These are phyloP conservation scores for Drosophila simulans DNA, from an alignment of 1,140 invertebrate species.

Conservation along the genomic window DNA sequence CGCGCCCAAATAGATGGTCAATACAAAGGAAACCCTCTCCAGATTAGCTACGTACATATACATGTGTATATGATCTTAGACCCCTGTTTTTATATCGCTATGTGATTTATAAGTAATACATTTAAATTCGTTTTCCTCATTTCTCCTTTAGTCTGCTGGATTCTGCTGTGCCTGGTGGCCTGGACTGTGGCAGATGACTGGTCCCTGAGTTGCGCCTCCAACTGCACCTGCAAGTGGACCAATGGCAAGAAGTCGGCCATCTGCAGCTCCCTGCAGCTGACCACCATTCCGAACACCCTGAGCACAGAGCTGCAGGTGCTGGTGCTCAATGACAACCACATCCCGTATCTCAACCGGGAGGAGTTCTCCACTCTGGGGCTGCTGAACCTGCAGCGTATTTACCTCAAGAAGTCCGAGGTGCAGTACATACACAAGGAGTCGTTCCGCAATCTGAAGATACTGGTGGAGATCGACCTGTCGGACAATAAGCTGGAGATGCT, in stretches of 20 bases:
- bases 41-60: not conserved
- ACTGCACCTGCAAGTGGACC: conserved; percentile 95
- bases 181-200: conserved; percentile 89
- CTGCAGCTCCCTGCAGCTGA: conserved; percentile 91
- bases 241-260: conserved; percentile 94
- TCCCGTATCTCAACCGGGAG: conserved; percentile 90
- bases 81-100: not conserved
- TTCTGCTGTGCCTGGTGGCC: conserved; percentile 65
- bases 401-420: conserved; percentile 90
- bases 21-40: not conserved
- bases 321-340: conserved; percentile 92
- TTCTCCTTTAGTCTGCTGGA: conserved; percentile 25
- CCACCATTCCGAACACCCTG: conserved; percentile 89
- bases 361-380: conserved; percentile 92
- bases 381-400: conserved; percentile 93
- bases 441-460: conserved; percentile 93
- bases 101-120: too few species aligned
- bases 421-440: conserved; percentile 91
- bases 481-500: conserved; percentile 89
- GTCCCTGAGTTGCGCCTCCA: conserved; percentile 90
- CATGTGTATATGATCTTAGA: not conserved
- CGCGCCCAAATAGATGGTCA: not conserved
- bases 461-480: conserved; percentile 94
- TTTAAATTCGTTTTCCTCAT: not conserved
- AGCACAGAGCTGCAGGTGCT: conserved; percentile 94